phyloP scores from a whole-genome alignment of 2,113 vertebrate genomes.

The Siniperca chuatsi region DNA sequence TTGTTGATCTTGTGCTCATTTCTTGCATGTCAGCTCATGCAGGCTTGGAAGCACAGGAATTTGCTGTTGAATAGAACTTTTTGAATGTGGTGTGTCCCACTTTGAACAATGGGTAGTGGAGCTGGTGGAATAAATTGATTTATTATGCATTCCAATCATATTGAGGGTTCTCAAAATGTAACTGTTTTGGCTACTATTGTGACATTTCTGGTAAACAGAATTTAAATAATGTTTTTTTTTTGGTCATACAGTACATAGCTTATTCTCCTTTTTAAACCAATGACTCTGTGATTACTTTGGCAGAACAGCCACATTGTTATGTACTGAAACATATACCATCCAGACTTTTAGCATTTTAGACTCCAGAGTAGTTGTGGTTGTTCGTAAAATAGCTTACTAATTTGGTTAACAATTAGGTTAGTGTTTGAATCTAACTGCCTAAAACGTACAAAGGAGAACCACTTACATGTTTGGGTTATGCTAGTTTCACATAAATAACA shows the following conservation, averaged over 20 bases:
- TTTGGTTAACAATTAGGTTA: not conserved
- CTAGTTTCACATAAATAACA: not conserved
- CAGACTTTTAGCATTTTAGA: not conserved
- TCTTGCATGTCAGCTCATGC: not conserved
- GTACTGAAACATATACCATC: not conserved
- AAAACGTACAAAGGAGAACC: too few relatives aligned
- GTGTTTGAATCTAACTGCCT: not conserved
- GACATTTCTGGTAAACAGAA: conserved; percentile 13
- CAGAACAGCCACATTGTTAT: not conserved
- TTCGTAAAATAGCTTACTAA: not conserved
- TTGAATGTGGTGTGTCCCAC: not conserved
- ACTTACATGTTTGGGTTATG: too few relatives aligned
- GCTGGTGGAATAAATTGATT: conserved; percentile 4
- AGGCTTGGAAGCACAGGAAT: not conserved
- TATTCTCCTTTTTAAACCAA: too few relatives aligned
- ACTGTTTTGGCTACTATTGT: not conserved
- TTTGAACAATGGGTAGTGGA: not conserved
- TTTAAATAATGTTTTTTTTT: not conserved
- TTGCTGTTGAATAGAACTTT: not conserved
- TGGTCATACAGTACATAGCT: too few relatives aligned
- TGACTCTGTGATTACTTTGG: not conserved
- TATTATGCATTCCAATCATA: conserved; percentile 18
- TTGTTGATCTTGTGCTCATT: not conserved
- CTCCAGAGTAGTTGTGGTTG: not conserved
- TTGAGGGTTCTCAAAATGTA: not conserved